Evolutionary conservation across 2,797 vertebrate genomes (phyloP).

Genomic region (Meda fulgida): DNA sequence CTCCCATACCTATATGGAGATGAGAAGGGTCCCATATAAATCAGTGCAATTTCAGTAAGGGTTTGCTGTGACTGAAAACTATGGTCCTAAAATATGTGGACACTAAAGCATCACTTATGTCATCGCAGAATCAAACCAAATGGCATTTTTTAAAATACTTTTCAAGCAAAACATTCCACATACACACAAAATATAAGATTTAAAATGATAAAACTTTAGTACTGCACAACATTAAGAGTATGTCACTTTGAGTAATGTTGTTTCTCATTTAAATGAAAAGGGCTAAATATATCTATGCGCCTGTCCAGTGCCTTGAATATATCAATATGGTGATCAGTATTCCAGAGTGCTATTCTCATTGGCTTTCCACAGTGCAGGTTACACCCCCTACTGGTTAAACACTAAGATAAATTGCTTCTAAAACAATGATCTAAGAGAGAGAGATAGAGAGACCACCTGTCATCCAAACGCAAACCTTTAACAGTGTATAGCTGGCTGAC

Average conservation of each 20-base stretch:
- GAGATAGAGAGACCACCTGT: slow-evolving; percentile 1
- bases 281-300: neutral
- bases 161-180: neutral
- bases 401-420: slow-evolving; percentile 49
- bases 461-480: neutral
- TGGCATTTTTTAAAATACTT: neutral
- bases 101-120: neutral
- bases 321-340: slow-evolving; percentile 54
- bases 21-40: neutral
- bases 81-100: neutral
- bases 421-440: slow-evolving; percentile 36
- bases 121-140: neutral
- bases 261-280: neutral
- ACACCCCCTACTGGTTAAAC: slow-evolving; percentile 26
- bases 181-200: too few relatives aligned
- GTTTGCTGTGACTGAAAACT: neutral
- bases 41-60: neutral
- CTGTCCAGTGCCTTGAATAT: neutral
- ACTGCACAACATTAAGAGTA: neutral
- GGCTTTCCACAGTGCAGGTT: slow-evolving; percentile 41
- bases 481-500: neutral
- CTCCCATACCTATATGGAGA: slow-evolving; percentile 84
- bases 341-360: slow-evolving; percentile 65
- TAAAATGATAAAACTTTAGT: neutral
- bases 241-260: neutral